Evolutionary conservation across 2,888 invertebrate genomes (phyloP).

Genomic region (Cheilosia soror): DNA sequence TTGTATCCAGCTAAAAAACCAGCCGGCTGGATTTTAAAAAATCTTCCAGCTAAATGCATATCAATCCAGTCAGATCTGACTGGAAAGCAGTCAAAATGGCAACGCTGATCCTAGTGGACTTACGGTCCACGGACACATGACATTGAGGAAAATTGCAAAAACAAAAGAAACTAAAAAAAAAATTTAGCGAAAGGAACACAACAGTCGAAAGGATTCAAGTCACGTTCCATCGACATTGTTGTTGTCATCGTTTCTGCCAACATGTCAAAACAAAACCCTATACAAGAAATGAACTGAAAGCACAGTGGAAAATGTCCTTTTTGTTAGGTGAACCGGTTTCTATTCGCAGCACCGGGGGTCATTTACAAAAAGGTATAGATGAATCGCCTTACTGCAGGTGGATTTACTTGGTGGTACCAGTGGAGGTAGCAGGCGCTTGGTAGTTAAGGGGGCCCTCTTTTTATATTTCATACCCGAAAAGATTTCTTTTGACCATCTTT

Average conservation of each 20-base stretch:
- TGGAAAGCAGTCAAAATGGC: too few relatives aligned
- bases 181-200: conserved; percentile 7
- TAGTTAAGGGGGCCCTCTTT: background rate
- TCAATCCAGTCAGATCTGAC: too few relatives aligned
- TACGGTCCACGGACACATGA: conserved; percentile 37
- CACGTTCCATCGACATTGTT: conserved; percentile 53
- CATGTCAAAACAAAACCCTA: conserved; percentile 49
- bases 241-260: conserved; percentile 30
- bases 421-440: background rate
- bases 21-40: too few relatives aligned
- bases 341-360: conserved; percentile 15
- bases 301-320: conserved; percentile 17
- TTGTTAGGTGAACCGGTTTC: conserved; percentile 20
- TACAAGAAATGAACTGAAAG: conserved; percentile 23
- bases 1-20: too few relatives aligned
- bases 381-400: conserved; percentile 26
- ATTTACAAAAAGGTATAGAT: conserved; percentile 24
- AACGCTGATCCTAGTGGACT: conserved; percentile 27
- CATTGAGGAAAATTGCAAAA: conserved; percentile 37
- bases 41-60: too few relatives aligned
- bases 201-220: conserved; percentile 49
- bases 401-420: background rate
- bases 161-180: conserved; percentile 12
- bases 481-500: too few relatives aligned
- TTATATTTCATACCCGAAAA: too few relatives aligned